Conservation (phyloP, 2,888 invertebrate genomes). For the Rhimphoctona megacephalus region DNA sequence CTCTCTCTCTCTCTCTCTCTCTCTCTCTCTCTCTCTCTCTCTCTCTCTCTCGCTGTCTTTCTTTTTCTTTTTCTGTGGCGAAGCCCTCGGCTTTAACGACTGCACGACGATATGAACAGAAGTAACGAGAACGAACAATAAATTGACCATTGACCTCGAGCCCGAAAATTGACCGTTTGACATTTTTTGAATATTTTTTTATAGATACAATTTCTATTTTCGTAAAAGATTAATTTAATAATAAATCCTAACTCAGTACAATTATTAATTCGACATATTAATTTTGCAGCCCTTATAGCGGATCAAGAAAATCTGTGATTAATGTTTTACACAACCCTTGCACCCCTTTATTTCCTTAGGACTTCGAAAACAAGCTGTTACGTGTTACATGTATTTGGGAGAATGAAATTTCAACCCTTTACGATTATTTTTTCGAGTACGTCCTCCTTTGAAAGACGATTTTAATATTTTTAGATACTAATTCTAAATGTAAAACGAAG, state of each 20-base stretch:
- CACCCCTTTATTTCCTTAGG: slow-evolving; percentile 18
- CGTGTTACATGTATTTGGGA: slow-evolving; percentile 12
- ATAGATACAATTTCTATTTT: neutral
- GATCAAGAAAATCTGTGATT: slow-evolving; percentile 28
- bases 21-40: slow-evolving; percentile 15
- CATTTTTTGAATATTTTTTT: neutral
- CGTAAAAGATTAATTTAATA: neutral
- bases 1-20: too few species aligned
- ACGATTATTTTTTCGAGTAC: neutral
- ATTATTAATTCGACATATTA: slow-evolving; percentile 17
- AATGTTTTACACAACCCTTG: slow-evolving; percentile 13
- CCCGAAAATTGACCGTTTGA: neutral
- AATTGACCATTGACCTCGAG: slow-evolving; percentile 3
- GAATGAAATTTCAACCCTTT: slow-evolving; percentile 4
- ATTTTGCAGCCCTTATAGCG: slow-evolving; percentile 2
- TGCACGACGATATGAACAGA: slow-evolving; percentile 16
- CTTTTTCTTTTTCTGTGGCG: slow-evolving; percentile 15
- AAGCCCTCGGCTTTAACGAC: slow-evolving; percentile 13
- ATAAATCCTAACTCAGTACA: neutral
- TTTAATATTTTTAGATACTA: neutral
- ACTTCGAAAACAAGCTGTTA: slow-evolving; percentile 24
- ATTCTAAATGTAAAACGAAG: neutral
- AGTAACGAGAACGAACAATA: neutral
- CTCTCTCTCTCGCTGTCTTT: slow-evolving; percentile 7
- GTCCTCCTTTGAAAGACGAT: neutral